Percentiles rank a stretch among this genome's conserved stretches.
Evolutionary conservation across 2,888 invertebrate species (phyloP).

Genomic region (Zonitis immaculata): DNA sequence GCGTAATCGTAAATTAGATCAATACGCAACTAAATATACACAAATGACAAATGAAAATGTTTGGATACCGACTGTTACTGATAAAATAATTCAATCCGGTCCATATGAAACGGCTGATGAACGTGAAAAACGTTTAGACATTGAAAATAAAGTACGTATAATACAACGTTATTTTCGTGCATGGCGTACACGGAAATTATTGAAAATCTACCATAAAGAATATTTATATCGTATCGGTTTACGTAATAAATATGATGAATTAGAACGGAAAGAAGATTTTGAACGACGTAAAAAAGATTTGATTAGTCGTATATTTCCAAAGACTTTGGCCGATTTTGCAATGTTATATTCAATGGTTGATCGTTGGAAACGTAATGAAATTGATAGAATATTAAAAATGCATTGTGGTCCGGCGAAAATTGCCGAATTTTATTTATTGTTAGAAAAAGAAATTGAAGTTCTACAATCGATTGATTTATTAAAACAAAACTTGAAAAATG

Average conservation of each 20-base stretch:
- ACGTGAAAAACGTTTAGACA: constrained; percentile 55
- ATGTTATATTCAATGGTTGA: constrained; percentile 67
- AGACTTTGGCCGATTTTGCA: constrained; percentile 67
- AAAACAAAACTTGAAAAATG: constrained; percentile 57
- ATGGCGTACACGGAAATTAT: constrained; percentile 53
- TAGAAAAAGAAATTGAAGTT: constrained; percentile 70
- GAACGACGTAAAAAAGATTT: constrained; percentile 55
- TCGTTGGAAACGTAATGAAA: constrained; percentile 62
- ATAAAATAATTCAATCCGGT: constrained; percentile 57
- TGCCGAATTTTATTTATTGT: constrained; percentile 63
- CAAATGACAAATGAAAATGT: constrained; percentile 58
- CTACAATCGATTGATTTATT: constrained; percentile 66
- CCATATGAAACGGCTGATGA: constrained; percentile 65
- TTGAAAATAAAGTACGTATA: constrained; percentile 49
- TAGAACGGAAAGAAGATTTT: constrained; percentile 50
- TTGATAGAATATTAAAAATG: constrained; percentile 58
- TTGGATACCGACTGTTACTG: constrained; percentile 59
- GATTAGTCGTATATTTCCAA: constrained; percentile 65
- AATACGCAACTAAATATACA: constrained; percentile 55
- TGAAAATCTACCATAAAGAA: constrained; percentile 51
- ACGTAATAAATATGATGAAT: constrained; percentile 52
- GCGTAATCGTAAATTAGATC: constrained; percentile 54
- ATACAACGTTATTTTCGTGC: constrained; percentile 65
- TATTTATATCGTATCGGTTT: constrained; percentile 52
- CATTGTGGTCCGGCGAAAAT: constrained; percentile 66